Evolutionary conservation across 2,113 vertebrate genomes (phyloP).

Genomic region (Neopipo cinnamomea): DNA sequence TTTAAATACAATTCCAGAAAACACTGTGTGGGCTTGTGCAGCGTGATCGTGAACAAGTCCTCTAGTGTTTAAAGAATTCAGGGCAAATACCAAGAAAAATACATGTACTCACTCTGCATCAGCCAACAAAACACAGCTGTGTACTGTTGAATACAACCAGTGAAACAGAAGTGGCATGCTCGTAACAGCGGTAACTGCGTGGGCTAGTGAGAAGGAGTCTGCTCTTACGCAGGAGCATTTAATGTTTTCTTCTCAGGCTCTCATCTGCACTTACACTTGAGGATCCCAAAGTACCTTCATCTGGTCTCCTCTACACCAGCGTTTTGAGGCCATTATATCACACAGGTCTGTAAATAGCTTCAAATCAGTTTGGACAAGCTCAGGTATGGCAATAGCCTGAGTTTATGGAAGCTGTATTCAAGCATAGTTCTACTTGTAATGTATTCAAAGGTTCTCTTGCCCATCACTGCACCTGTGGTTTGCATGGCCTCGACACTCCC

Average conservation of each 20-base stretch:
- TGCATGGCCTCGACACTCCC: neutral
- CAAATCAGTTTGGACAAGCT: neutral
- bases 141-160: neutral
- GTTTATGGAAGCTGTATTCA: neutral
- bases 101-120: neutral
- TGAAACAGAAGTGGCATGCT: neutral
- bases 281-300: neutral
- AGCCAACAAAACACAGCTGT: slow-evolving; percentile 34
- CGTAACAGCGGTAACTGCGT: neutral
- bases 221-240: neutral
- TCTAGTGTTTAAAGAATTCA: slow-evolving; percentile 54
- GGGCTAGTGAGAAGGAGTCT: neutral
- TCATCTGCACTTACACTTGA: neutral
- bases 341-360: neutral
- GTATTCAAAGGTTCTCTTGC: neutral
- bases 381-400: neutral
- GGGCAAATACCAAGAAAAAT: slow-evolving; percentile 61
- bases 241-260: neutral
- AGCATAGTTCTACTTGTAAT: neutral
- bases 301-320: neutral
- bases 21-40: slow-evolving; percentile 44
- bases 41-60: slow-evolving; percentile 29
- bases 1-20: slow-evolving; percentile 55
- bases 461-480: neutral
- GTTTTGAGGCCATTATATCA: neutral